These are phyloP conservation scores for Nudaria mundana DNA, from an alignment of 2,888 invertebrate genomes.

Conservation along the genomic window DNA sequence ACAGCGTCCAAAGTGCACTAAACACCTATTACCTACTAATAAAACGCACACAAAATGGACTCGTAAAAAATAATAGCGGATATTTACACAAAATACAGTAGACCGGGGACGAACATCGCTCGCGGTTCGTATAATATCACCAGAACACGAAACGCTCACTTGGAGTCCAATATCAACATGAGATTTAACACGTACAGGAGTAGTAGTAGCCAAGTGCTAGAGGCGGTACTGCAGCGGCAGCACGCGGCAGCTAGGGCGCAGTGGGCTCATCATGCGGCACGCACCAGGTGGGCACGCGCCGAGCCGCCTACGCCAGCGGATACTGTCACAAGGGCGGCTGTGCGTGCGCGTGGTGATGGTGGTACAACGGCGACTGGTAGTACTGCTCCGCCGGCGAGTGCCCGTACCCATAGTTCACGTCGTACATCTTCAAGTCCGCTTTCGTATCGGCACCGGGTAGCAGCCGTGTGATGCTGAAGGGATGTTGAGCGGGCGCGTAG, in stretches of 20 bases:
- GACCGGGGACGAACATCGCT: conserved; percentile 37
- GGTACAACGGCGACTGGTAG: conserved; percentile 92
- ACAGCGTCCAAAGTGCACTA: conserved; percentile 51
- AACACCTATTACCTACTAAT: conserved; percentile 58
- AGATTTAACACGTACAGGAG: conserved; percentile 42
- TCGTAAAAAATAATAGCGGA: conserved; percentile 51
- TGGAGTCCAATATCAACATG: conserved; percentile 70
- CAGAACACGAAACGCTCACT: conserved; percentile 76
- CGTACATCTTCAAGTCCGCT: conserved; percentile 96
- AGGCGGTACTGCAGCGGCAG: background rate
- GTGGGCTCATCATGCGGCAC: conserved; percentile 38
- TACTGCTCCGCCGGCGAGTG: conserved; percentile 86
- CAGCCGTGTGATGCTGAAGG: conserved; percentile 96
- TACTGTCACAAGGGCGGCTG: conserved; percentile 96
- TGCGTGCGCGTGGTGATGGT: conserved; percentile 83
- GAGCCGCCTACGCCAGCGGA: conserved; percentile 89
- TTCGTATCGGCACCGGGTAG: conserved; percentile 93
- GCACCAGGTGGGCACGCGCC: conserved; percentile 53
- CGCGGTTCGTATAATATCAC: conserved; percentile 54
- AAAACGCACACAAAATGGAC: conserved; percentile 64
- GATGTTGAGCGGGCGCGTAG: conserved; percentile 92
- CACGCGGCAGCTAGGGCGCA: conserved; percentile 40
- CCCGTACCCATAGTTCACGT: conserved; percentile 84
- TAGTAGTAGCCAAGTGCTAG: conserved; percentile 8
- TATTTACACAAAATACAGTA: conserved; percentile 69